phyloP scores from a whole-genome alignment of 1,140 invertebrate genomes.

The Pteromalus puparum region DNA sequence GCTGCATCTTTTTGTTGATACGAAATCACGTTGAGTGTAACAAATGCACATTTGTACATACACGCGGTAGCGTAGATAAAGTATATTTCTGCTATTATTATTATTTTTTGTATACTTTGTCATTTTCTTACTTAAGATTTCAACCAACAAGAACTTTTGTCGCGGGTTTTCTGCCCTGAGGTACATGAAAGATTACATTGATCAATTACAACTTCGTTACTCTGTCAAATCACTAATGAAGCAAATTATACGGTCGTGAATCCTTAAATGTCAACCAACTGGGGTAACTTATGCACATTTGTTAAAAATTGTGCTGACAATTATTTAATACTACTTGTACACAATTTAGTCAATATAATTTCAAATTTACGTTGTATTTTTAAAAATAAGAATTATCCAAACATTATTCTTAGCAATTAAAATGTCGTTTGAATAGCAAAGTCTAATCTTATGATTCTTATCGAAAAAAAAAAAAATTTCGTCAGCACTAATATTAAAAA shows the following conservation, averaged over 20 bases:
- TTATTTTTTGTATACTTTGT: slow-evolving; percentile 13
- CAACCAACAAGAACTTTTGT: slow-evolving; percentile 52
- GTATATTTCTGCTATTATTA: slow-evolving; percentile 27
- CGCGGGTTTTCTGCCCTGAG: slow-evolving; percentile 32
- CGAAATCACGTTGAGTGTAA: slow-evolving; percentile 25
- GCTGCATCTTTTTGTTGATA: slow-evolving; percentile 32
- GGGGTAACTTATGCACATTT: neutral
- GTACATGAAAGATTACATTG: slow-evolving; percentile 44
- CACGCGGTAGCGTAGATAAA: slow-evolving; percentile 23
- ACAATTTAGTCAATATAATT: neutral
- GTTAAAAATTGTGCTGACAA: neutral
- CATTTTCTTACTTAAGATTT: slow-evolving; percentile 41
- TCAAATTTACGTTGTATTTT: neutral
- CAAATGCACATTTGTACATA: slow-evolving; percentile 41
- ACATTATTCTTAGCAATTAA: too few species aligned
- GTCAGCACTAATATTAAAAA: neutral
- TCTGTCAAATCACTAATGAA: neutral
- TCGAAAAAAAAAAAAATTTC: neutral
- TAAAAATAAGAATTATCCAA: too few species aligned
- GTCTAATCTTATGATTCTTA: too few species aligned
- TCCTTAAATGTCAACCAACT: neutral
- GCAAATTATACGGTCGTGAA: neutral
- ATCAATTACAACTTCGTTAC: neutral
- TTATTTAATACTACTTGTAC: neutral
- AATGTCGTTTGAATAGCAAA: too few species aligned